Percentiles rank a stretch among this genome's conserved stretches.
These are phyloP conservation scores for Acrobasis repandana DNA, from an alignment of 2,888 invertebrate genomes.

Conservation along the genomic window DNA sequence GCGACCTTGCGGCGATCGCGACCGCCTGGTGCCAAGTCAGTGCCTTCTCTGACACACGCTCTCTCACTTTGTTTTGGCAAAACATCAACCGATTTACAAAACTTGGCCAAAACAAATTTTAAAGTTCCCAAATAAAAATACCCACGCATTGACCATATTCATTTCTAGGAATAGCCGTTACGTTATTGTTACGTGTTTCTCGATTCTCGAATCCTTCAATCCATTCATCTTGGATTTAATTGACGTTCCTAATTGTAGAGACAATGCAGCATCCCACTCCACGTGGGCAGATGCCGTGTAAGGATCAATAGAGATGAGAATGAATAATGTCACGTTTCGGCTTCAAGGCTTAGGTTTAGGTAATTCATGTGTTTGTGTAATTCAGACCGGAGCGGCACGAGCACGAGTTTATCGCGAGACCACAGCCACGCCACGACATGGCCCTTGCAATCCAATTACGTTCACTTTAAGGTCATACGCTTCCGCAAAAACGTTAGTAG, in stretches of 20 bases:
- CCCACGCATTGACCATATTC: constrained; percentile 9
- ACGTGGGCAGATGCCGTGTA: constrained; percentile 9
- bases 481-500: background rate
- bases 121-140: background rate
- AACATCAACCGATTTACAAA: constrained; percentile 10
- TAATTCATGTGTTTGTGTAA: constrained; percentile 12
- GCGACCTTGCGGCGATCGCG: constrained; percentile 9
- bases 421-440: background rate
- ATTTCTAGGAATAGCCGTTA: constrained; percentile 8
- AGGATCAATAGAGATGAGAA: constrained; percentile 14
- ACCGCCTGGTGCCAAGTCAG: constrained; percentile 11
- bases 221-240: constrained; percentile 1
- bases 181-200: background rate
- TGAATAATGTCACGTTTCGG: constrained; percentile 10
- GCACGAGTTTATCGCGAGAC: constrained; percentile 10
- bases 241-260: background rate
- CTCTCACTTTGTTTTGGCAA: constrained; percentile 4
- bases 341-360: constrained; percentile 1
- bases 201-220: background rate
- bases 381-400: background rate
- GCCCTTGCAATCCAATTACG: constrained; percentile 8
- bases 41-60: constrained; percentile 7
- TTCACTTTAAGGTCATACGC: background rate
- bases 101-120: background rate
- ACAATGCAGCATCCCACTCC: constrained; percentile 17